Evolutionary conservation across 2,797 vertebrate species (phyloP).

Genomic region (Acanthornis magna): DNA sequence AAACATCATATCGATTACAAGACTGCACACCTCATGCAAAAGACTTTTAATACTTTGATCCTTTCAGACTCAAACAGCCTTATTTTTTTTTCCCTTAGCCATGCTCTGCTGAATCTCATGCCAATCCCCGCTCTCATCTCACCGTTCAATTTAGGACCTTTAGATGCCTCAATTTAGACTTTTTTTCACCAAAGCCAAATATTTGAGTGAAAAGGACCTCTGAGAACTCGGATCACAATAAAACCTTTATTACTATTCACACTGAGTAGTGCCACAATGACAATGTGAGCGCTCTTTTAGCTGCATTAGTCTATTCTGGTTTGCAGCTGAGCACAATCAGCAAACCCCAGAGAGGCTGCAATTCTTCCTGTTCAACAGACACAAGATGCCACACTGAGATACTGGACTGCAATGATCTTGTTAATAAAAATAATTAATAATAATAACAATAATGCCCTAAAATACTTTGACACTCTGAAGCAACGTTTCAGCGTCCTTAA

Average conservation of each 20-base stretch:
- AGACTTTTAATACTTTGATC: slow-evolving; percentile 5
- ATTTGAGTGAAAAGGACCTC: background rate
- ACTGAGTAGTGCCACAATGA: background rate
- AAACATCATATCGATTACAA: background rate
- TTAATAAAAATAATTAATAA: background rate
- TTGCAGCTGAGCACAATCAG: background rate
- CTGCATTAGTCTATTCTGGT: background rate
- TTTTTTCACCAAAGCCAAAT: background rate
- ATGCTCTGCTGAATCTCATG: background rate
- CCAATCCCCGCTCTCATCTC: background rate
- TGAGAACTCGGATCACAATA: background rate
- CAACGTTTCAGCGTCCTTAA: background rate
- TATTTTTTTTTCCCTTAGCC: background rate
- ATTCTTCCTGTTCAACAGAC: background rate
- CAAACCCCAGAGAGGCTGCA: background rate
- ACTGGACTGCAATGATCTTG: background rate
- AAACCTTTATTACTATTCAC: background rate
- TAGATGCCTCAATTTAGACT: background rate
- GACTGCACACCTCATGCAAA: background rate
- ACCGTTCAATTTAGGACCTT: background rate
- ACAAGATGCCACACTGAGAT: background rate
- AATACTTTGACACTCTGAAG: background rate
- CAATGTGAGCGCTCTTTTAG: background rate
- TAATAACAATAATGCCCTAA: background rate
- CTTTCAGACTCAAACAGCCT: background rate